Percentiles rank a stretch among this genome's conserved stretches.
Evolutionary conservation across 2,888 invertebrate species (phyloP).

Genomic region (Cyclophora albipunctata): DNA sequence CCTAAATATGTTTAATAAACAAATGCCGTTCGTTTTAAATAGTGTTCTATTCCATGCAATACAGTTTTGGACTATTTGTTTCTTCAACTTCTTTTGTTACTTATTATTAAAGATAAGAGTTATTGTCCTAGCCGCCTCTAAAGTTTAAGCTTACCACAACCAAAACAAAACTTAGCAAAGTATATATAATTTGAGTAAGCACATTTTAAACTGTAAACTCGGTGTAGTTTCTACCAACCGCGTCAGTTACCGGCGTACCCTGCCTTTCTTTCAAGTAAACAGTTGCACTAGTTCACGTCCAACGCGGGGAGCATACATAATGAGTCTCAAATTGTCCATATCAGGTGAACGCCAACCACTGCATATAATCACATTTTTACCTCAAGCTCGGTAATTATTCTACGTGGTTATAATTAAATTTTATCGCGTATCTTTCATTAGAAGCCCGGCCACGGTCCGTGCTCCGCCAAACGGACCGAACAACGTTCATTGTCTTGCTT

Average conservation of each 20-base stretch:
- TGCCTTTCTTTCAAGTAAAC: conserved; percentile 1
- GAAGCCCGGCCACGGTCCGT: conserved; percentile 42
- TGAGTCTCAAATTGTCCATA: conserved; percentile 47
- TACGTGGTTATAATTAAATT: conserved; percentile 55
- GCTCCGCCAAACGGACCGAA: conserved; percentile 39
- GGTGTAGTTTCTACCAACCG: background rate
- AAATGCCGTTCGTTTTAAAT: too few species aligned
- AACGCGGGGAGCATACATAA: conserved; percentile 25
- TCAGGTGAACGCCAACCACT: conserved; percentile 35
- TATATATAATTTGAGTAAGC: too few species aligned
- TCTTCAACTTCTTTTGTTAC: too few species aligned
- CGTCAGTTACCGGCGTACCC: too few species aligned
- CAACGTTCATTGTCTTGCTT: conserved; percentile 37
- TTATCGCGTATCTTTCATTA: conserved; percentile 59
- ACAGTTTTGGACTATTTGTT: too few species aligned
- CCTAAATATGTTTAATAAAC: too few species aligned
- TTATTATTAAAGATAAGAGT: too few species aligned
- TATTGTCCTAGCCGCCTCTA: too few species aligned
- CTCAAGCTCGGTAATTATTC: conserved; percentile 22
- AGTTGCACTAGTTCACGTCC: conserved; percentile 18
- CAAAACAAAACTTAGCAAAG: too few species aligned
- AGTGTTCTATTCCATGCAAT: too few species aligned
- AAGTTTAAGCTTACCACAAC: too few species aligned
- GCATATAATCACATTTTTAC: conserved; percentile 38
- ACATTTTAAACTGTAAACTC: background rate